Percentiles rank a stretch among this genome's conserved stretches.
phyloP scores from a whole-genome alignment of 2,113 vertebrate species.

The Seriola rivoliana region DNA sequence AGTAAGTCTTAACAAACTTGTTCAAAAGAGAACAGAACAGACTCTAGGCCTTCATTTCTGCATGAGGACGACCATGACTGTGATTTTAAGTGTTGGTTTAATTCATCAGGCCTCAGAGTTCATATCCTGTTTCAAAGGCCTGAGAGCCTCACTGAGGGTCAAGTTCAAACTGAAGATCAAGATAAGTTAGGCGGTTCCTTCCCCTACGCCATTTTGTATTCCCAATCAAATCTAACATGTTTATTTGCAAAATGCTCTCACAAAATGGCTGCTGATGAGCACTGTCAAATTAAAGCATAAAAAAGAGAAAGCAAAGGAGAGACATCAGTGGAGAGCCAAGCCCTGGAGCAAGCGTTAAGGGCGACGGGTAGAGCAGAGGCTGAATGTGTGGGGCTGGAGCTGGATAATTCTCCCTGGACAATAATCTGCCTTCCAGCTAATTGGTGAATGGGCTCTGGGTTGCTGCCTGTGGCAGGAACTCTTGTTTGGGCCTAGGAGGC shows the following conservation, averaged over 20 bases:
- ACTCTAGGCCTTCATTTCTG: background rate
- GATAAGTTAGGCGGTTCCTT: background rate
- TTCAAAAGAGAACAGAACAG: background rate
- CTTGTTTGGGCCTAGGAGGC: slow-evolving; percentile 66
- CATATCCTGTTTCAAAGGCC: background rate
- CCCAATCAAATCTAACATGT: slow-evolving; percentile 29
- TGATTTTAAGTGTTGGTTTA: background rate
- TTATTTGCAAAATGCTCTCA: slow-evolving; percentile 36
- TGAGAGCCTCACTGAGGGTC: background rate
- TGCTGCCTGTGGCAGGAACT: slow-evolving; percentile 74
- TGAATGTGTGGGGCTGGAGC: slow-evolving; percentile 66
- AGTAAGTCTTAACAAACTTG: slow-evolving; percentile 27
- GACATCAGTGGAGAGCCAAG: slow-evolving; percentile 53
- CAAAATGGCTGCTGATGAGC: slow-evolving; percentile 68
- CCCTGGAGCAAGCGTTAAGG: slow-evolving; percentile 59
- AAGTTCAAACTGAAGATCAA: background rate
- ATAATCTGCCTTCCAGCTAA: slow-evolving; percentile 76
- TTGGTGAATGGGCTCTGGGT: slow-evolving; percentile 75
- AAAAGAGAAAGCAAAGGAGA: slow-evolving; percentile 55
- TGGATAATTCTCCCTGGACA: slow-evolving; percentile 65
- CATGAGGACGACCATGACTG: background rate
- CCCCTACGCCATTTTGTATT: slow-evolving; percentile 54
- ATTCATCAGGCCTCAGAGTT: background rate
- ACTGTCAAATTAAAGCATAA: slow-evolving; percentile 60
- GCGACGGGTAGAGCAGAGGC: slow-evolving; percentile 59